phyloP scores from a whole-genome alignment of 2,797 vertebrate species.

The Staurois parvus region DNA sequence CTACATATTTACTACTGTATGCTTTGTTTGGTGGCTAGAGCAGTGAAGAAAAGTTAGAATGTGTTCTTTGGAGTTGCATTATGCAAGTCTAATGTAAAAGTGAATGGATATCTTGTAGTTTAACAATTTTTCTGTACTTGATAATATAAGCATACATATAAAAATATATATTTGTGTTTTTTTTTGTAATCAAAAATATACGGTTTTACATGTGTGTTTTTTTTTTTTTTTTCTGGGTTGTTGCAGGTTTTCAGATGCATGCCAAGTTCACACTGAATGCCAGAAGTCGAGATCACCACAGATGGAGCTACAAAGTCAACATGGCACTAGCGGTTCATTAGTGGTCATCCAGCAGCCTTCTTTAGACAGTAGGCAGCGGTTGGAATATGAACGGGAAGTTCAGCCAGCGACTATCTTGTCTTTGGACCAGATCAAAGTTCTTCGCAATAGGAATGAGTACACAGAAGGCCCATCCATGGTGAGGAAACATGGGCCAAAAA shows the following conservation, averaged over 20 bases:
- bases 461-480: slow-evolving; percentile 90
- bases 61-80: too few species aligned
- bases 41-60: too few species aligned
- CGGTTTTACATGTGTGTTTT: not conserved
- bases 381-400: slow-evolving; percentile 88
- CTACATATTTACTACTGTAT: too few species aligned
- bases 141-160: too few species aligned
- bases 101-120: too few species aligned
- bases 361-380: slow-evolving; percentile 84
- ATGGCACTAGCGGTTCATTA: slow-evolving; percentile 86
- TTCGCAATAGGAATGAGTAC: slow-evolving; percentile 95
- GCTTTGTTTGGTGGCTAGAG: too few species aligned
- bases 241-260: slow-evolving; percentile 93
- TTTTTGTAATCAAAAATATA: too few species aligned
- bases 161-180: too few species aligned
- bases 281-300: slow-evolving; percentile 88
- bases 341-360: slow-evolving; percentile 90
- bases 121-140: too few species aligned
- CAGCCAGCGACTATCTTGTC: slow-evolving; percentile 89
- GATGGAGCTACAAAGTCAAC: slow-evolving; percentile 96
- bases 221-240: slow-evolving; percentile 19
- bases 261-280: slow-evolving; percentile 90
- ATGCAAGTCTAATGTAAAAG: too few species aligned
- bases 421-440: slow-evolving; percentile 95
- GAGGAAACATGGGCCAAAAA: slow-evolving; percentile 79